Percentiles rank a stretch among this genome's conserved stretches.
Evolutionary conservation across 1,140 invertebrate species (phyloP).

Genomic region (Drosophila persimilis): DNA sequence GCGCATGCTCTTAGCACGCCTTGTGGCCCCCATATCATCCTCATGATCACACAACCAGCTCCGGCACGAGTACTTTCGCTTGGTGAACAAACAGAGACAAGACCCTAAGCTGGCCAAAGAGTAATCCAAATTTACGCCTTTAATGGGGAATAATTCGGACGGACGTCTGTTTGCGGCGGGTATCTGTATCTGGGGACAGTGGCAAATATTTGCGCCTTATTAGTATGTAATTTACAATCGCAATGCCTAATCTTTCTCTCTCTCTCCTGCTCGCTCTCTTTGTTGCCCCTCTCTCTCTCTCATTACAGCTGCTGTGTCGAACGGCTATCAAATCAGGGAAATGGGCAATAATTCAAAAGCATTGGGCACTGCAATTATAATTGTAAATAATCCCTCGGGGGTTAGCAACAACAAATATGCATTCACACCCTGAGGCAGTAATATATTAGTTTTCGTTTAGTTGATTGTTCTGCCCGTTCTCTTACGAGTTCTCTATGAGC

Average conservation of each 20-base stretch:
- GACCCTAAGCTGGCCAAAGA: conserved; percentile 4
- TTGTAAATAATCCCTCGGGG: neutral
- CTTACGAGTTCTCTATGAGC: conserved; percentile 1
- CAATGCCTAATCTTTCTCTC: conserved; percentile 21
- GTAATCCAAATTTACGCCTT: conserved; percentile 42
- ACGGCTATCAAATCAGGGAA: conserved; percentile 47
- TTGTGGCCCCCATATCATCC: neutral
- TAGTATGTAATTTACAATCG: conserved; percentile 26
- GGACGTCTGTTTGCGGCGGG: conserved; percentile 2
- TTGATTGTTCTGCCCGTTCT: neutral
- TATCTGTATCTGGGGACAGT: conserved; percentile 14
- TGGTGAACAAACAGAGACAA: conserved; percentile 6
- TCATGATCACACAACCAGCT: neutral
- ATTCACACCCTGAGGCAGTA: conserved; percentile 28
- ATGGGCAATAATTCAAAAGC: conserved; percentile 12
- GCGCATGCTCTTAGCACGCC: too few species aligned
- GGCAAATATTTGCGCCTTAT: neutral
- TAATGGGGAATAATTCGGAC: neutral
- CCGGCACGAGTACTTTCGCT: conserved; percentile 10
- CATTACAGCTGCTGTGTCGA: conserved; percentile 18
- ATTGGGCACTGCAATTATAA: conserved; percentile 16
- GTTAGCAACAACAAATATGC: conserved; percentile 24
- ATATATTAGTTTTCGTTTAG: conserved; percentile 9
- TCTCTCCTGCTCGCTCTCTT: too few species aligned
- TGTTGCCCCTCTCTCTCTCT: conserved; percentile 5